Evolutionary conservation across 2,888 invertebrate species (phyloP).

Genomic region (Oxystoma pomonae): DNA sequence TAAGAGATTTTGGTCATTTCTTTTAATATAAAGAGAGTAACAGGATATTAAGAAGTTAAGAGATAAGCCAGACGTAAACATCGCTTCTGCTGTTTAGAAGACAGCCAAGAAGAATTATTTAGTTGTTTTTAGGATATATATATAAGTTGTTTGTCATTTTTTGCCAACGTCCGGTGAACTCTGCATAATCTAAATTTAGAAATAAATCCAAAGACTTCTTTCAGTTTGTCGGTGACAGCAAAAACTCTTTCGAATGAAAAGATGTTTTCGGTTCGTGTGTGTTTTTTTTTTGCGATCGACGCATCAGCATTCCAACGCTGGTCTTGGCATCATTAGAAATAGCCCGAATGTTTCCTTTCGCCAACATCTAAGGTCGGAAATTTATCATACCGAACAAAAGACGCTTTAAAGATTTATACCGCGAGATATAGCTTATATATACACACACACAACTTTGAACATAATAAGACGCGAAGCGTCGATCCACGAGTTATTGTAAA

Average conservation of each 20-base stretch:
- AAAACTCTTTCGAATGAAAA: background rate
- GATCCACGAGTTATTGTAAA: slow-evolving; percentile 35
- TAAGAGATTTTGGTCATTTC: too few relatives aligned
- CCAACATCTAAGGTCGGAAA: slow-evolving; percentile 13
- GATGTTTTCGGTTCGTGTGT: background rate
- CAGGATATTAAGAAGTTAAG: background rate
- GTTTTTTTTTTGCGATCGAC: slow-evolving; percentile 10
- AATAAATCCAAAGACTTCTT: background rate
- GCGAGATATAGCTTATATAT: slow-evolving; percentile 12
- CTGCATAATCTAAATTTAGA: background rate
- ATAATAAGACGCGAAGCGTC: slow-evolving; percentile 29
- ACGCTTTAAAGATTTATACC: slow-evolving; percentile 20
- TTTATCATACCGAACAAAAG: slow-evolving; percentile 23
- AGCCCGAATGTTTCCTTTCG: slow-evolving; percentile 22
- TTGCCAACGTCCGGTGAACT: background rate
- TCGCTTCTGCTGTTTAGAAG: background rate
- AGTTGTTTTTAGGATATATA: background rate
- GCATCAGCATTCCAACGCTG: background rate
- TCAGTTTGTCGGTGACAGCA: background rate
- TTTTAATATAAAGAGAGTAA: too few relatives aligned
- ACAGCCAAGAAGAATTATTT: background rate
- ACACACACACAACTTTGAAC: slow-evolving; percentile 13
- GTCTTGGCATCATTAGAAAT: slow-evolving; percentile 22
- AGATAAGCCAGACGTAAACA: background rate
- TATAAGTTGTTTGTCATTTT: background rate